phyloP scores from a whole-genome alignment of 2,113 vertebrate genomes.

The Barnardius zonarius region DNA sequence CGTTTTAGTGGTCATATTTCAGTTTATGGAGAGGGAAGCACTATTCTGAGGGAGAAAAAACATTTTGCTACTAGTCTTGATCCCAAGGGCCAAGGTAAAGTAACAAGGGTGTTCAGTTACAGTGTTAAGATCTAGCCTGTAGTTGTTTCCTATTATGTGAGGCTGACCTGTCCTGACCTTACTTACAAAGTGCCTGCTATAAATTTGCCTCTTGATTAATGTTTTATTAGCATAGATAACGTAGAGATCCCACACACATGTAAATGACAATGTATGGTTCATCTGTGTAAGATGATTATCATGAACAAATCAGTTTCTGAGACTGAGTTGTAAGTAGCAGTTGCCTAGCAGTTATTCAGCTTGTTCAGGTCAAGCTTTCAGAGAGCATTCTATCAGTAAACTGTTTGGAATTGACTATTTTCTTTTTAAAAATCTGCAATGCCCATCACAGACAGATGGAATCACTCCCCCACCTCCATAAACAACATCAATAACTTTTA shows the following conservation, averaged over 20 bases:
- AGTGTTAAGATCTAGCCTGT: constrained; percentile 76
- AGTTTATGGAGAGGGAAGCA: constrained; percentile 18
- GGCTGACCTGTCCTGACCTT: constrained; percentile 83
- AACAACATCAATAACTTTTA: constrained; percentile 25
- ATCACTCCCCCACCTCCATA: constrained; percentile 35
- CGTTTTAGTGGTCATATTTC: background rate
- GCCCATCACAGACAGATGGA: constrained; percentile 32
- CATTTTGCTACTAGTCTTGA: constrained; percentile 78
- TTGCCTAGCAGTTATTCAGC: constrained; percentile 37
- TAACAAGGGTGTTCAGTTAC: constrained; percentile 87
- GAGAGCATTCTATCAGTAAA: background rate
- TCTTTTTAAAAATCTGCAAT: background rate
- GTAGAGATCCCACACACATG: constrained; percentile 68
- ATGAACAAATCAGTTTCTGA: constrained; percentile 80
- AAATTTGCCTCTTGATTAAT: constrained; percentile 77
- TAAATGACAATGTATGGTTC: constrained; percentile 67
- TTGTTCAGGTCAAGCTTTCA: constrained; percentile 17
- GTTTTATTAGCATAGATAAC: constrained; percentile 87
- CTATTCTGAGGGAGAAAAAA: constrained; percentile 31
- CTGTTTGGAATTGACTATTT: background rate
- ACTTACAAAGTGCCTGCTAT: constrained; percentile 74
- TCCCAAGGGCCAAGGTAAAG: constrained; percentile 74
- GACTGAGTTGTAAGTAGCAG: constrained; percentile 28
- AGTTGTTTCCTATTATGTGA: constrained; percentile 90
- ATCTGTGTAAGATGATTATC: constrained; percentile 77